phyloP scores from a whole-genome alignment of 2,797 vertebrate species.

The Clarias fuscus region DNA sequence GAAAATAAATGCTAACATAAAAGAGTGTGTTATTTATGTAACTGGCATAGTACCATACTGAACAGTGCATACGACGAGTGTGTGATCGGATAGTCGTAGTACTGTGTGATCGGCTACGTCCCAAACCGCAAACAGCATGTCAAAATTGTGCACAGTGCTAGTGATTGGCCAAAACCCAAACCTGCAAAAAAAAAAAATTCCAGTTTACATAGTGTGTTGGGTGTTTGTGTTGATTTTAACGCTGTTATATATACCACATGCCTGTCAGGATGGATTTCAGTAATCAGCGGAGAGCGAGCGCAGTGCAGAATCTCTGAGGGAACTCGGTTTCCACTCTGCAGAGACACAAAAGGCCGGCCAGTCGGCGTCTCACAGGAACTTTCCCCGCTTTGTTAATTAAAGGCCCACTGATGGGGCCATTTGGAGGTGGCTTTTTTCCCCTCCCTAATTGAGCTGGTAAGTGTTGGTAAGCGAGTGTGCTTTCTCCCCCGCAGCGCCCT shows the following conservation, averaged over 20 bases:
- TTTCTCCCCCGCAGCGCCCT: constrained; percentile 50
- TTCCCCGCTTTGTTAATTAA: constrained; percentile 53
- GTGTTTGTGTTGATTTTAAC: background rate
- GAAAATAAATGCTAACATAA: constrained; percentile 2
- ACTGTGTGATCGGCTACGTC: background rate
- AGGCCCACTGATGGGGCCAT: constrained; percentile 54
- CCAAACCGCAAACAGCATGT: background rate
- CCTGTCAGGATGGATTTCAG: background rate
- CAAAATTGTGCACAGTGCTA: background rate
- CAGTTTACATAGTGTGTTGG: background rate
- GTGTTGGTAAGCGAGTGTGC: constrained; percentile 52
- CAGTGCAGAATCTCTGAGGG: background rate
- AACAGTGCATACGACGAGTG: background rate
- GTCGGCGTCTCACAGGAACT: constrained; percentile 27
- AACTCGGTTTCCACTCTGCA: background rate
- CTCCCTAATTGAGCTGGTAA: constrained; percentile 52
- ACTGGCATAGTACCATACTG: background rate
- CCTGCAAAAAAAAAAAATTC: background rate
- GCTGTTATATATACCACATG: background rate
- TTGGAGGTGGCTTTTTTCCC: constrained; percentile 47
- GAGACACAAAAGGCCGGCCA: constrained; percentile 25
- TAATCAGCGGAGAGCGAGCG: background rate
- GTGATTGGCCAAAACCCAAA: background rate
- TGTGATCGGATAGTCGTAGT: background rate
- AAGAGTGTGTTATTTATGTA: background rate